Evolutionary conservation across 2,888 invertebrate genomes (phyloP), one percentile per base, ranked within the genome.

Genomic region (Hirtodrosophila histrioides): DNA sequence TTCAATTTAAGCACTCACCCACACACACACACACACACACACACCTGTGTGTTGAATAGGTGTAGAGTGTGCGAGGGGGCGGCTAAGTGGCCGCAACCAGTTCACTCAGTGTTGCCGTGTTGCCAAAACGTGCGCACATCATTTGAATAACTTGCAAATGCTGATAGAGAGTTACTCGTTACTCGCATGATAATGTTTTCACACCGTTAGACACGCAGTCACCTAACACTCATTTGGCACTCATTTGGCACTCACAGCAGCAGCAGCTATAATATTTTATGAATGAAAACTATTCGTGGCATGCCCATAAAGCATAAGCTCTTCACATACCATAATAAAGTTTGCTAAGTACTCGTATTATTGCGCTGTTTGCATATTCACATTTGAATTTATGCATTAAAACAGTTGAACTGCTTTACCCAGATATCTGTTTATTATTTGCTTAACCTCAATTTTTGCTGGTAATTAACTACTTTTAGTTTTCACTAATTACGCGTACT

Each of bases 101-200:
- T 76, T 54, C 73, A 76, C 72, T 60, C 45, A 63, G 29, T 46
- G 56, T 27, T 46, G 56, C 50, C 61, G n/a, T 39, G 54, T 39
- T 55, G 46, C 53, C 64, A 49, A 61, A 75, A 70, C 70, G 56
- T 75, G 76, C 49, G 41, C 66, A 37, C 73, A 63, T 69, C 64
- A 69, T 76, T 81, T 64, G 57, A 64, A 44, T 63, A 75, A 65
- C 72, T 63, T 54, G 50, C 60, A 55, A 76, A 67, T 68, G 67
- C 23, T 57, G 37, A 69, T 64, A 68, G 61, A 68, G 63, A 64
- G 43, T 45, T 40, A 57, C 27, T 48, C 39, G 49, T 33, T 27
- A 27, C 27, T 27, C 27, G 27, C 27, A 29, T 36, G 48, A 49
- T 49, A 69, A 41, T 65, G 44, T 53, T 57, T 65, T 57, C 57